Evolutionary conservation across 1,140 invertebrate species (phyloP).

Genomic region (Pseudachorutes palmiensis): DNA sequence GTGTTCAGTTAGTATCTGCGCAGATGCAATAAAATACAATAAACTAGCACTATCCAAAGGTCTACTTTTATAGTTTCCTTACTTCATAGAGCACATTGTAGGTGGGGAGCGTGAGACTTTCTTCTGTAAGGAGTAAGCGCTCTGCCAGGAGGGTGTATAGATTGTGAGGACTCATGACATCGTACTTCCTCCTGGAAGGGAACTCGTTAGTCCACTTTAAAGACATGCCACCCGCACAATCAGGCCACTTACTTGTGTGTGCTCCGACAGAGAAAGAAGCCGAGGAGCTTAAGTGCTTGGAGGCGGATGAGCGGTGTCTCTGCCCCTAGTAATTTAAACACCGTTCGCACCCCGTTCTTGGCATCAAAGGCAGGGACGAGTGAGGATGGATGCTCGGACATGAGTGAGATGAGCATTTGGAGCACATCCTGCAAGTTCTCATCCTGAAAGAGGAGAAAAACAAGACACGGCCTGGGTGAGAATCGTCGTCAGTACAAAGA

Average conservation of each 20-base stretch:
- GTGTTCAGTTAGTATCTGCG: conserved; percentile 86
- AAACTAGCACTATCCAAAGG: not conserved
- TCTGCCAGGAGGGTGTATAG: conserved; percentile 92
- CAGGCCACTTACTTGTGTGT: conserved; percentile 73
- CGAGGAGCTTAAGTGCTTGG: conserved; percentile 88
- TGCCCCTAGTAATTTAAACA: conserved; percentile 92
- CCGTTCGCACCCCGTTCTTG: conserved; percentile 89
- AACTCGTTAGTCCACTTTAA: conserved; percentile 12
- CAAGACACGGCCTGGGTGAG: not conserved
- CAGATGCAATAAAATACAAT: conserved; percentile 15
- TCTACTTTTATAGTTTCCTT: conserved; percentile 1
- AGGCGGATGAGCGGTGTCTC: conserved; percentile 85
- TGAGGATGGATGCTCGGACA: conserved; percentile 95
- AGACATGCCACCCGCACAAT: not conserved
- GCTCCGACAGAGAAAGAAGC: conserved; percentile 88
- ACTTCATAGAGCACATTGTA: conserved; percentile 99
- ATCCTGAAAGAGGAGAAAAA: conserved; percentile 57
- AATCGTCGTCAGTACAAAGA: conserved; percentile 52
- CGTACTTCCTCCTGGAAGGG: conserved; percentile 80
- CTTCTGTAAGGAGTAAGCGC: conserved; percentile 78
- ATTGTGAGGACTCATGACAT: conserved; percentile 97
- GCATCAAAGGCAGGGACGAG: conserved; percentile 98
- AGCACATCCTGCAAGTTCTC: conserved; percentile 97
- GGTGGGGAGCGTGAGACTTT: conserved; percentile 78
- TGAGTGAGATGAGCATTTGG: conserved; percentile 90